Evolutionary conservation across 2,888 invertebrate genomes (phyloP), one percentile per base, ranked within the genome.

Genomic region (Eupithecia pulchellata): DNA sequence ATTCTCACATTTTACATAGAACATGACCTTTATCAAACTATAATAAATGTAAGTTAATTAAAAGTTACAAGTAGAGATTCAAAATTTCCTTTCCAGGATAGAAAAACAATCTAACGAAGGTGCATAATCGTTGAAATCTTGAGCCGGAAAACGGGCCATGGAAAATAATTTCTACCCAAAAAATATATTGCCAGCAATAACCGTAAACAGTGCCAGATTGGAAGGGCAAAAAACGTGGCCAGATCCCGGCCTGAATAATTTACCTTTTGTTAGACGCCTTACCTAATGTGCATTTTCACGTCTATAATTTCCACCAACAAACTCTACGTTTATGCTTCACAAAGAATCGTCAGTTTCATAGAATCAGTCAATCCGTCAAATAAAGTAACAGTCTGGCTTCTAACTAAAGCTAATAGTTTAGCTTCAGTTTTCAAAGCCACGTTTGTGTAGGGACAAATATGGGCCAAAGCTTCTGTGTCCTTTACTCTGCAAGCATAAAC

Each of bases 111-210:
- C 3, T 47, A 47, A 47, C 20, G 42, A 20, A 47, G 9, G n/a
- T 20, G 42, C 9, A 47, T 47, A 27, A 57, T 5, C 5, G 29
- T 29, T 14, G 29, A 57, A 29, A 61, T 55, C 52, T 61, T 27
- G 25, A 52, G 57, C 27, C 36, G 32, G n/a, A n/a, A n/a, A n/a
- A 55, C 42, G 34, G 65, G 14, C 52, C 52, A 42, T 62, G 65
- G 27, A 42, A 42, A 55, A 52, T 62, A 42, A 66, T 57, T 20
- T 58, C 66, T 58, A 58, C 27, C 55, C 60, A 65, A 64, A 69
- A 71, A 68, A 77, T 76, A 74, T 75, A 73, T 75, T 69, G 75
- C 67, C 62, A 70, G 74, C 65, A 65, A 75, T 77, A 77, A 75
- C 77, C 71, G 67, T 77, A 77, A 77, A 77, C 73, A 75, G 72